phyloP scores from a whole-genome alignment of 2,113 vertebrate species.

The Pollimyrus isidori region DNA sequence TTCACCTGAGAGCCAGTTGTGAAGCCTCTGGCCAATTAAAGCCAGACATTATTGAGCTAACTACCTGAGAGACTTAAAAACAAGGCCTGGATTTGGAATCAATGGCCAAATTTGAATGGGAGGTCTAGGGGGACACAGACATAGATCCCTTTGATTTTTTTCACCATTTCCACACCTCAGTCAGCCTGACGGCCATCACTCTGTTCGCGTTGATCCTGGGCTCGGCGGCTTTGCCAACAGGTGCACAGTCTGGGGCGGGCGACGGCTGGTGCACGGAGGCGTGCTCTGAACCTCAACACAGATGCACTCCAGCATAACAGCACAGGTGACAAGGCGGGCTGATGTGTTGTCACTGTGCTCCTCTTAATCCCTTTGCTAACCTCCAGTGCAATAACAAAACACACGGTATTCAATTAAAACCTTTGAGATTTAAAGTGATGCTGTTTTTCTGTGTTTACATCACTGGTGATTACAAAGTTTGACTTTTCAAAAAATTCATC shows the following conservation, averaged over 20 bases:
- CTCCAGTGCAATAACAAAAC: background rate
- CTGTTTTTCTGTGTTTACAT: background rate
- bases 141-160: background rate
- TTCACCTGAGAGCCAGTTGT: too few relatives aligned
- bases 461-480: background rate
- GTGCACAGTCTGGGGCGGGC: background rate
- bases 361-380: background rate
- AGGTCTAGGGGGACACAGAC: background rate
- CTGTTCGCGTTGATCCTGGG: background rate
- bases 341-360: background rate
- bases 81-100: too few relatives aligned
- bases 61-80: too few relatives aligned
- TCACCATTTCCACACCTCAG: background rate
- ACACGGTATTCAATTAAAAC: background rate
- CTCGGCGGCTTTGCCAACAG: background rate
- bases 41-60: too few relatives aligned
- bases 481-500: background rate
- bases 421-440: background rate
- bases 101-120: too few relatives aligned
- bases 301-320: background rate
- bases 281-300: background rate
- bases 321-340: background rate
- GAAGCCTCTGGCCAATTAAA: too few relatives aligned
- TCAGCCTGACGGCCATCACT: background rate
- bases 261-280: too few relatives aligned